These are phyloP conservation scores for Dryobates pubescens DNA, from an alignment of 2,797 vertebrate genomes.

Conservation along the genomic window DNA sequence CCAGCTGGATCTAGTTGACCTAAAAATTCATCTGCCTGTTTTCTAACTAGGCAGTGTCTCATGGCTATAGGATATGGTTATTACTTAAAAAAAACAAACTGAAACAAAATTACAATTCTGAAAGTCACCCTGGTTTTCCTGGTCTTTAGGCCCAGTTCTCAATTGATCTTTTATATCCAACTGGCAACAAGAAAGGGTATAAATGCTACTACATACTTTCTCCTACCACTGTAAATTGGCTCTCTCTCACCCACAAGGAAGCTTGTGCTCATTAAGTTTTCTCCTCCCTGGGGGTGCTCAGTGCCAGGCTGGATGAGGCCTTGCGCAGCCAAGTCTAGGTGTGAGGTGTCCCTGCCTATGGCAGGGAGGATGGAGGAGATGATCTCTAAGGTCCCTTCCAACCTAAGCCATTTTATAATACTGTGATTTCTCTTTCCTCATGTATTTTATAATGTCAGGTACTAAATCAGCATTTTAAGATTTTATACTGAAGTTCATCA, in stretches of 20 bases:
- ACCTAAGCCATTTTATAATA: no score
- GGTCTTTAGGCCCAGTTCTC: not conserved
- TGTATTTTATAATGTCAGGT: not conserved
- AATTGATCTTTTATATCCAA: not conserved
- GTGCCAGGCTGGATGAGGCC: no score
- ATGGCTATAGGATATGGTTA: not conserved
- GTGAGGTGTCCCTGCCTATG: no score
- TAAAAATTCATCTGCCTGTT: constrained; percentile 36
- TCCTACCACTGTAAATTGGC: not conserved
- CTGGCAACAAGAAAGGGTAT: not conserved
- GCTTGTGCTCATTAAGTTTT: not conserved
- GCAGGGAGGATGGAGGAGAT: no score
- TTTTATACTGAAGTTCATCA: not conserved
- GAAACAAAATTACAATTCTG: not conserved
- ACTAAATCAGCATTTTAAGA: not conserved
- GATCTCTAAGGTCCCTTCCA: no score
- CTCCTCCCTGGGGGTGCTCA: not conserved
- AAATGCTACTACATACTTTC: not conserved
- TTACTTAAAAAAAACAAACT: not conserved
- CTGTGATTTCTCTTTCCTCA: not conserved
- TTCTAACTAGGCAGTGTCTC: not conserved
- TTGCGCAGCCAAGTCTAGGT: no score
- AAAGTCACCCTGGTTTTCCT: not conserved
- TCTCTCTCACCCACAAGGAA: not conserved
- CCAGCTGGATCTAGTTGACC: constrained; percentile 35